A percentile compares a stretch with the other conserved stretches of the same genome.
phyloP scores from a whole-genome alignment of 2,888 invertebrate genomes.

The Apamea sordens region DNA sequence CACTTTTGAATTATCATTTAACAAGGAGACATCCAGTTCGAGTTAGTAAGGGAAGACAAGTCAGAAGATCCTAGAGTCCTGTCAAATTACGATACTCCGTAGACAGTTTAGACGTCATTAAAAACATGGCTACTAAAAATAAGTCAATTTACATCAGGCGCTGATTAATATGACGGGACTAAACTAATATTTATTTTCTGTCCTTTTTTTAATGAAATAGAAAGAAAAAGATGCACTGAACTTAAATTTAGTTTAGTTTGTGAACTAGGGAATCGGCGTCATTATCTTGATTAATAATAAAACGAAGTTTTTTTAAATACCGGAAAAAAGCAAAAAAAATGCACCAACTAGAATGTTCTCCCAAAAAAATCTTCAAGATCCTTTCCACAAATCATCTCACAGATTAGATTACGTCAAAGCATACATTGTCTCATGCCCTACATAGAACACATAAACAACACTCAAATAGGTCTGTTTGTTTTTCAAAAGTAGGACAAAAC shows the following conservation, averaged over 20 bases:
- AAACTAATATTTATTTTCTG: too few relatives aligned
- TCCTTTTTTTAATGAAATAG: too few relatives aligned
- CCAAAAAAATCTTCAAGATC: background rate
- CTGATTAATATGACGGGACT: too few relatives aligned
- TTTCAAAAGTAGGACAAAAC: slow-evolving; percentile 45
- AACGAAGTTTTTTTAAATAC: too few relatives aligned
- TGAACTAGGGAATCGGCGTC: too few relatives aligned
- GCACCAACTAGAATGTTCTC: background rate
- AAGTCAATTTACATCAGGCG: too few relatives aligned
- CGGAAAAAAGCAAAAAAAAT: background rate
- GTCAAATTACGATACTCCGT: too few relatives aligned
- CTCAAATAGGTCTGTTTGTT: slow-evolving; percentile 45
- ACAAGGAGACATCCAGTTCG: background rate
- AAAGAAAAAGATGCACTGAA: too few relatives aligned
- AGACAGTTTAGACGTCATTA: too few relatives aligned
- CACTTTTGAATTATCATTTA: background rate
- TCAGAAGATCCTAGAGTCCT: too few relatives aligned
- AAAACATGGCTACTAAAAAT: too few relatives aligned
- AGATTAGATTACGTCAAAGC: slow-evolving; percentile 46
- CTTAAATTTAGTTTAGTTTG: too few relatives aligned
- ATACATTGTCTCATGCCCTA: slow-evolving; percentile 41
- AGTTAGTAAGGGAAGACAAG: background rate
- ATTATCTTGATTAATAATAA: background rate
- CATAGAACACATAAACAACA: slow-evolving; percentile 19
- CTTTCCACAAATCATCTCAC: background rate